Percentiles rank a stretch among this genome's conserved stretches.
These are phyloP conservation scores for Vulpes vulpes DNA, from an alignment of 2,113 vertebrate genomes.

Conservation along the genomic window DNA sequence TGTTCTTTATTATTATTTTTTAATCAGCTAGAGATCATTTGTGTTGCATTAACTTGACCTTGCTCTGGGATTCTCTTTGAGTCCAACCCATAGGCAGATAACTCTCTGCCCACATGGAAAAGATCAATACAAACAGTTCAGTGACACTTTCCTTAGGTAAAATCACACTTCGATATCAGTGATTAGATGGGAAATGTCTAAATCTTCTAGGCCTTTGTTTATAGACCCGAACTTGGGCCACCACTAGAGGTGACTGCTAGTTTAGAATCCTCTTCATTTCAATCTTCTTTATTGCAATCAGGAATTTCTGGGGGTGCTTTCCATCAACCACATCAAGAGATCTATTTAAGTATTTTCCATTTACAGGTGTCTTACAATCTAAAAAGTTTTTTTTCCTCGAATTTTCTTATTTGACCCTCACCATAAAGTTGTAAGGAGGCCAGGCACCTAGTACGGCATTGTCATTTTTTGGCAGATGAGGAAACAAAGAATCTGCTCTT, in stretches of 20 bases:
- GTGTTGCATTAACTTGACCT: not conserved
- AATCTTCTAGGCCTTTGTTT: not conserved
- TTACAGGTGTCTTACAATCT: not conserved
- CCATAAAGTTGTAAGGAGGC: not conserved
- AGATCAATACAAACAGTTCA: not conserved
- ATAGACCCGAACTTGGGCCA: not conserved
- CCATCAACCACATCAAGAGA: not conserved
- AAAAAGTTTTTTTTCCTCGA: not conserved
- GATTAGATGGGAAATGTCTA: not conserved
- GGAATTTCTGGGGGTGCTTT: not conserved
- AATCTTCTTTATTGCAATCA: not conserved
- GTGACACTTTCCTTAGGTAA: not conserved
- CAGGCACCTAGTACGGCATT: accelerated
- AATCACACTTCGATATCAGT: not conserved
- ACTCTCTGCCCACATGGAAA: not conserved
- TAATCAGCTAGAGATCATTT: not conserved
- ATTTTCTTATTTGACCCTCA: not conserved
- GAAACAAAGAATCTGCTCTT: not conserved
- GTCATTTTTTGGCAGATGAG: not conserved
- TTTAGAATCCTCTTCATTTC: not conserved
- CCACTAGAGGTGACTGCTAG: not conserved
- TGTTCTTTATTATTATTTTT: not conserved
- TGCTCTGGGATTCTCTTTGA: not conserved
- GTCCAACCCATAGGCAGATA: not conserved
- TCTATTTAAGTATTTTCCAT: not conserved